phyloP scores from a whole-genome alignment of 2,113 vertebrate genomes.

The Chrysochloris asiatica region DNA sequence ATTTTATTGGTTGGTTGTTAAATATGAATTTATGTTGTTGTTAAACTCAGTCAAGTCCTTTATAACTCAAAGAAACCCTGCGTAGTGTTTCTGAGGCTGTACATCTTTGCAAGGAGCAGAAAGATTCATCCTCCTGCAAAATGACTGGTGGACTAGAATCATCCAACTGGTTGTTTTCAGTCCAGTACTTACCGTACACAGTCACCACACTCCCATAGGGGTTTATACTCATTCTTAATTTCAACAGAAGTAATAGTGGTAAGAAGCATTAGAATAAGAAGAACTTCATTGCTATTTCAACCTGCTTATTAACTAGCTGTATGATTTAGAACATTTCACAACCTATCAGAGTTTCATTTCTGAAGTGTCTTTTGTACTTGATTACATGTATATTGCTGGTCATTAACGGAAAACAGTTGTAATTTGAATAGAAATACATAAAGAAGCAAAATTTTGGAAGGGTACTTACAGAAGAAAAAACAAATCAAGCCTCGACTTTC shows the following conservation, averaged over 20 bases:
- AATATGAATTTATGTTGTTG: too few relatives aligned
- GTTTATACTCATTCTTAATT: conserved; percentile 35
- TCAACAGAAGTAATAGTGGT: not conserved
- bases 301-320: conserved; percentile 6
- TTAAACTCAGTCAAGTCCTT: too few relatives aligned
- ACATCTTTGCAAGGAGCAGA: too few relatives aligned
- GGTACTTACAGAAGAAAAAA: not conserved
- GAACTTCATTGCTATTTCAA: not conserved
- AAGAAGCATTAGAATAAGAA: conserved; percentile 42
- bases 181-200: too few relatives aligned
- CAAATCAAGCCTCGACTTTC: too few relatives aligned
- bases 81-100: too few relatives aligned
- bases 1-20: conserved; percentile 17
- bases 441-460: conserved; percentile 12
- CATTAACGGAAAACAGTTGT: not conserved
- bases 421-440: conserved; percentile 43
- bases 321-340: conserved; percentile 3
- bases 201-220: too few relatives aligned
- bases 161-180: too few relatives aligned
- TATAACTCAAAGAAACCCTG: too few relatives aligned
- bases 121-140: too few relatives aligned
- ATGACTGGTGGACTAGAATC: too few relatives aligned
- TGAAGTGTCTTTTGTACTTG: conserved; percentile 41
- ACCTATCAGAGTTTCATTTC: conserved; percentile 25
- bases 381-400: not conserved